Conservation (phyloP, 2,888 invertebrate genomes). For the Trileptium ribeirensis region DNA sequence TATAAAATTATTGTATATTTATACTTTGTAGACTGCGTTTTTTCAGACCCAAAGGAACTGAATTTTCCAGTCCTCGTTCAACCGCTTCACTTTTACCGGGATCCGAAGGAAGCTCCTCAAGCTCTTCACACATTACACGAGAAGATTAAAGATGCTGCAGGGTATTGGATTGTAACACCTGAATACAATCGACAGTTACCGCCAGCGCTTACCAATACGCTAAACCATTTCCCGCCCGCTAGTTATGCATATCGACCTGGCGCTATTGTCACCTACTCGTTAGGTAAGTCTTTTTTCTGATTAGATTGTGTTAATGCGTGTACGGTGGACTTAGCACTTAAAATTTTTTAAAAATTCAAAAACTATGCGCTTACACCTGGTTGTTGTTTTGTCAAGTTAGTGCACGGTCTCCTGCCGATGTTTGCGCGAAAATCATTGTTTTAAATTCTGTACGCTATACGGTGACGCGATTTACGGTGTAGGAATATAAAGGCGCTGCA, state of each 20-base stretch:
- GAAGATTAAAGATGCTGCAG: constrained; percentile 51
- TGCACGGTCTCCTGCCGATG: too few species aligned
- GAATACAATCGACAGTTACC: constrained; percentile 50
- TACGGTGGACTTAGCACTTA: too few species aligned
- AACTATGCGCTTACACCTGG: too few species aligned
- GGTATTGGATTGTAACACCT: constrained; percentile 53
- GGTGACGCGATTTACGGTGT: too few species aligned
- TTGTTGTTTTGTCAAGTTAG: too few species aligned
- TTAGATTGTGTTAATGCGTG: too few species aligned
- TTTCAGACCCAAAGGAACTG: constrained; percentile 52
- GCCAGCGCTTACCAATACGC: constrained; percentile 54
- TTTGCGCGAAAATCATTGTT: too few species aligned
- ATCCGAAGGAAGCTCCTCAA: constrained; percentile 44
- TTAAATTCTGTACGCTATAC: too few species aligned
- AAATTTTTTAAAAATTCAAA: too few species aligned
- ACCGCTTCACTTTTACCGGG: constrained; percentile 47
- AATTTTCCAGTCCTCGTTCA: constrained; percentile 47
- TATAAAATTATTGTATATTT: too few species aligned
- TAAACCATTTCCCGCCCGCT: constrained; percentile 55
- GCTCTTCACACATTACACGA: constrained; percentile 45
- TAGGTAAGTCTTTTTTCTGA: constrained; percentile 46
- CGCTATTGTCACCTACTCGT: constrained; percentile 49
- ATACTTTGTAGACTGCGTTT: too few species aligned
- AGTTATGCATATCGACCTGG: constrained; percentile 51
- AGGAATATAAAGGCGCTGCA: too few species aligned